Evolutionary conservation across 2,888 invertebrate genomes (phyloP), one percentile per base, ranked within the genome.

Genomic region (Tinea trinotella): DNA sequence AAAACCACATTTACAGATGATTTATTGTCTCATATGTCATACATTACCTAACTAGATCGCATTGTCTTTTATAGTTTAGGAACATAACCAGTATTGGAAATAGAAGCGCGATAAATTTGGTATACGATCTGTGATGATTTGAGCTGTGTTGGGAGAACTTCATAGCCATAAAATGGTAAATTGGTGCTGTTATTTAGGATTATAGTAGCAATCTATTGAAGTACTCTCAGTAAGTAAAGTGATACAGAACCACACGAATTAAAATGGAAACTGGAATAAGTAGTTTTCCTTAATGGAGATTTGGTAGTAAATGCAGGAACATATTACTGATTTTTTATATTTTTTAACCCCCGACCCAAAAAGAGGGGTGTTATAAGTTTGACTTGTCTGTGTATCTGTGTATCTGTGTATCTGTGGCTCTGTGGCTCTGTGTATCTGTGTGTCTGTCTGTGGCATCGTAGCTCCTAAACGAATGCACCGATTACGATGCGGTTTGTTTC

Each of bases 191-290:
- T 40, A 40, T n/a, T 35, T 35, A 35, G 12, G 35, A 35, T 40
- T 40, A 40, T 40, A 40, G 40, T 40, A 13, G 13, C 40, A 15
- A 40, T 40, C 30, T 30, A 30, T 4, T 7, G 30, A 30, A 52
- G n/a, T 18, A 52, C 52, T 12, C 10, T 50, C 22, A 10, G 19
- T 49, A 20, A 22, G 36, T 22, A 40, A 53, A 53, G 35, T 36
- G 36, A 53, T 53, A 40, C 53, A 40, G 36, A 19, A 36, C 6
- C 10, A 22, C 40, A 34, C 36, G 53, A 40, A 40, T 35, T 53
- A 15, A 19, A 36, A 53, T 15, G 40, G 35, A 20, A 12, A 53
- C 54, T 53, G 48, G 54, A 49, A 50, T 34, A 57, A 56, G 18
- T 22, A 22, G 4, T 22, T 30, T 30, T 30, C 7, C 30, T 30